Conservation (phyloP, 2,113 vertebrate genomes). For the Suncus etruscus region DNA sequence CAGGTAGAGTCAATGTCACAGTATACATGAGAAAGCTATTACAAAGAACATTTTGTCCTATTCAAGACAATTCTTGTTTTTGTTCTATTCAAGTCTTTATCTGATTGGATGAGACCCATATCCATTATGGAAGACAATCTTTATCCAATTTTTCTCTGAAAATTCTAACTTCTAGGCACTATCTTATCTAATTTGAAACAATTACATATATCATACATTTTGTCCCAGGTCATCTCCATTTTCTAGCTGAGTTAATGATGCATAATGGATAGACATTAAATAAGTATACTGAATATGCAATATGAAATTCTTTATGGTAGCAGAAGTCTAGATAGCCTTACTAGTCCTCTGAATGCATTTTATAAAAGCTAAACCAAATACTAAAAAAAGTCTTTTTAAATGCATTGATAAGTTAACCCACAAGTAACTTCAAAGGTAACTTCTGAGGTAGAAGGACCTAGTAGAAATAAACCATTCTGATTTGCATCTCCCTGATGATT, state of each 20-base stretch:
- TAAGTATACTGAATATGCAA: not conserved
- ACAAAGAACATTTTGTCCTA: not conserved
- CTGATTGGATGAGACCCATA: not conserved
- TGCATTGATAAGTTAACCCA: not conserved
- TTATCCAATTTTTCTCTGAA: not conserved
- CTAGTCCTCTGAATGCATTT: not conserved
- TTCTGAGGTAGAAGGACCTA: not conserved
- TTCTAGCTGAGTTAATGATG: not conserved
- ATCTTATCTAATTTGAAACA: not conserved
- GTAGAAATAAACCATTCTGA: not conserved
- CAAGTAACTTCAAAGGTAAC: slow-evolving; percentile 13
- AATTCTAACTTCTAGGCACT: not conserved
- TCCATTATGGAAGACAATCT: not conserved
- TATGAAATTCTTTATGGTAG: not conserved
- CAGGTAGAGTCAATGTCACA: too few relatives aligned
- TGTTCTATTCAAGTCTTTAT: not conserved
- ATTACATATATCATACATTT: not conserved
- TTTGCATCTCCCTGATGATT: too few relatives aligned
- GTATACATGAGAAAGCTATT: not conserved
- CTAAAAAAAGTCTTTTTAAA: not conserved
- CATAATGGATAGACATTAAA: not conserved
- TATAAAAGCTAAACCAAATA: not conserved
- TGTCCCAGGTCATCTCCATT: not conserved
- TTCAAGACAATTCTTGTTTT: not conserved
- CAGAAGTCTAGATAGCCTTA: not conserved